Evolutionary conservation across 2,797 vertebrate species (phyloP), one percentile per base, ranked within the genome.

Genomic region (Channa striata): DNA sequence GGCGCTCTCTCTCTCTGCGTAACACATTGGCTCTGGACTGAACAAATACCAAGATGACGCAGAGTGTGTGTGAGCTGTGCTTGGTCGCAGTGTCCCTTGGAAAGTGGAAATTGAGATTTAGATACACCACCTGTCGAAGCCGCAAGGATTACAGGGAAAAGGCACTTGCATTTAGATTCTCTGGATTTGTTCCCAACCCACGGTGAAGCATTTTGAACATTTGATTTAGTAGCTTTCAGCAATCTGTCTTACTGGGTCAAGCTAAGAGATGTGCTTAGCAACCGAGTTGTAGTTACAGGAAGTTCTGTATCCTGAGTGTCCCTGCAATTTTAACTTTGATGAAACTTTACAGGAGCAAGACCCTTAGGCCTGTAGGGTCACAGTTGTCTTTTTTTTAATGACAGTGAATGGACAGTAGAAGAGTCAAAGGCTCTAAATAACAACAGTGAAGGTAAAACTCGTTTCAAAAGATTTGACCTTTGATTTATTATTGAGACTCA

Each of bases 1-100:
- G 48, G 25, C 11, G 0, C 2, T 23, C 68, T 56, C 70, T 82
- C 74, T 77, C 70, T 60, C 51, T 60, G n/a, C n/a, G n/a, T n/a
- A n/a, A n/a, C n/a, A n/a, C n/a, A n/a, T 69, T 14, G 34, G 48
- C 53, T 62, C 0, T 6, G 25, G 46, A 47, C 51, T 46, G 34
- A 54, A 60, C 40, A 68, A 36, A 66, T 2, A 61, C 39, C 23
- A 50, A 69, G 62, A 53, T 64, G 71, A 75, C 50, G 50, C 10
- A 36, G 36, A 59, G 47, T 3, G 20, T 53, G 50, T 51, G 39
- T 5, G 20, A 23, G 39, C 57, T 74, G 40, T 16, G 21, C 37
- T 33, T 46, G 56, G 30, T 66, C 30, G 37, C 50, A 8, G 40
- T 47, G 62, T 52, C 17, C 50, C 9, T 68, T 44, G 47, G 42